Conservation (phyloP, 2,888 invertebrate species). For the Odontocerum albicorne region DNA sequence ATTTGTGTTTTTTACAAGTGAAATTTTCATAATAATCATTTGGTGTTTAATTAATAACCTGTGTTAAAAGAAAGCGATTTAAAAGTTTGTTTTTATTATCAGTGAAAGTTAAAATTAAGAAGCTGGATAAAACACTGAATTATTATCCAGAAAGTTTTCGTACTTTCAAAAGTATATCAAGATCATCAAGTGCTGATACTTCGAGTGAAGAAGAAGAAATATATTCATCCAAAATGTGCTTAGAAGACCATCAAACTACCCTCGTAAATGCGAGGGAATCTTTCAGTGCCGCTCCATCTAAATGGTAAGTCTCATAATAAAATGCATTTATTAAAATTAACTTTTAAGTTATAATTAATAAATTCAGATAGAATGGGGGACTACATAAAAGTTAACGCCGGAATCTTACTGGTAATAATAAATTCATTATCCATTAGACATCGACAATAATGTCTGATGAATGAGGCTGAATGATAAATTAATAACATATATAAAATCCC, state of each 20-base stretch:
- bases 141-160: slow-evolving; percentile 10
- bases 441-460: no score
- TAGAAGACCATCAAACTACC: slow-evolving; percentile 30
- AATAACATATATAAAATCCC: no score
- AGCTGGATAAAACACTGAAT: slow-evolving; percentile 21
- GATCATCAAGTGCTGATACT: slow-evolving; percentile 19
- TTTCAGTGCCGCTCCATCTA: slow-evolving; percentile 23
- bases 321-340: not conserved
- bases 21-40: no score
- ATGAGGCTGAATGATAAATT: no score
- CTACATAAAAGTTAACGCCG: no score
- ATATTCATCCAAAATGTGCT: slow-evolving; percentile 30
- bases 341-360: not conserved
- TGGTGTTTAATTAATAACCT: no score
- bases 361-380: no score
- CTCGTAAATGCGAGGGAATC: slow-evolving; percentile 26
- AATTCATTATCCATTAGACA: no score
- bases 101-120: not conserved
- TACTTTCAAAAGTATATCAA: slow-evolving; percentile 14
- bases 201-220: slow-evolving; percentile 3
- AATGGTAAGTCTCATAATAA: slow-evolving; percentile 28
- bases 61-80: no score
- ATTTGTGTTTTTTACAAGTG: no score
- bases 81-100: not conserved
- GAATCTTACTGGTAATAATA: no score